Conservation (phyloP, 2,797 vertebrate species). For the Brachyrhaphis roseni region DNA sequence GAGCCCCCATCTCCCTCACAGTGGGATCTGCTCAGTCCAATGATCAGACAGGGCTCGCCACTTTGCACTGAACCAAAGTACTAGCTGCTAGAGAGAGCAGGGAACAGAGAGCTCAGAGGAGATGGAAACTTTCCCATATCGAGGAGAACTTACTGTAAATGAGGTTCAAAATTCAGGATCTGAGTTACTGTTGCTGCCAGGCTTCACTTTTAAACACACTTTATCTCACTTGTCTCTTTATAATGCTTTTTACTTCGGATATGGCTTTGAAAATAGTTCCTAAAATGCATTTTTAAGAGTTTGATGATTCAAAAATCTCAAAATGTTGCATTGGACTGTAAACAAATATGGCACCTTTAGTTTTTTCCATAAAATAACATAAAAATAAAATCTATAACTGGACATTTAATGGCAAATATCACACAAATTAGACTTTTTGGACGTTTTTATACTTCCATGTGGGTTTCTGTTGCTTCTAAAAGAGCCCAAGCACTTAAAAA, state of each 20-base stretch:
- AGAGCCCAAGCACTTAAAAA: too few species aligned
- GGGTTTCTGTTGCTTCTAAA: too few species aligned
- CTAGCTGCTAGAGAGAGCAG: slow-evolving; percentile 32
- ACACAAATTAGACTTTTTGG: too few species aligned
- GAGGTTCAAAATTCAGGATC: slow-evolving; percentile 26
- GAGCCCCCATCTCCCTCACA: slow-evolving; percentile 76
- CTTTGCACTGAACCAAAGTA: slow-evolving; percentile 49
- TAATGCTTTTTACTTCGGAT: background rate
- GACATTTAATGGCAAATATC: too few species aligned
- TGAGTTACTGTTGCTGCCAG: slow-evolving; percentile 36
- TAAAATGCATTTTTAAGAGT: background rate
- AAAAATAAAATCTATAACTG: background rate
- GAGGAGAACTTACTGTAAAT: slow-evolving; percentile 47
- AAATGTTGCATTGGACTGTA: background rate
- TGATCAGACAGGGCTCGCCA: slow-evolving; percentile 72
- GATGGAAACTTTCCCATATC: slow-evolving; percentile 51
- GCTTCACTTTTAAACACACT: slow-evolving; percentile 2
- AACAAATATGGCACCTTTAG: background rate
- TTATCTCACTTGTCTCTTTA: background rate
- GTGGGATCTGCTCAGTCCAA: slow-evolving; percentile 72
- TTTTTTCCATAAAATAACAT: background rate
- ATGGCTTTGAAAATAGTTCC: background rate
- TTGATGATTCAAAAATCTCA: background rate
- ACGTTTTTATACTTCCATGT: too few species aligned
- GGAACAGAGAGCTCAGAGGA: slow-evolving; percentile 32